Conservation (phyloP, 1,140 invertebrate species). For the Drosophila pallidifrons region DNA sequence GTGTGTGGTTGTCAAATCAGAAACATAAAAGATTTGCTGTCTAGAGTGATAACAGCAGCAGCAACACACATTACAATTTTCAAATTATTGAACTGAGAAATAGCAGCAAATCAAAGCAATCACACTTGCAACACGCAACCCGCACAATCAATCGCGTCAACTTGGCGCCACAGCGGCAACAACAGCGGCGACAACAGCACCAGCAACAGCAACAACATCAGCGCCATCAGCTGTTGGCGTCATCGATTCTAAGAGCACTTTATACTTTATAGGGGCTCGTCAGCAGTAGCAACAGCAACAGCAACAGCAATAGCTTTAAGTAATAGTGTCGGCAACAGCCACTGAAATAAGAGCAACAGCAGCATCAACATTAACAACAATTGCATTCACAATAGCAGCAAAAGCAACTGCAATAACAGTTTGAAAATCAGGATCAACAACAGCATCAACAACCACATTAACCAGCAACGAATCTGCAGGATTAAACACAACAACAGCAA, state of each 20-base stretch:
- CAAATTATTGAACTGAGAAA: constrained; percentile 1
- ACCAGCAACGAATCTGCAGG: too few species aligned
- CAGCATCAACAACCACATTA: too few species aligned
- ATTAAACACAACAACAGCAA: too few species aligned
- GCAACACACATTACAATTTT: neutral
- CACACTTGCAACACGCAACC: constrained; percentile 8
- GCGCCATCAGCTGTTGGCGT: neutral
- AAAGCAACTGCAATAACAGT: too few species aligned
- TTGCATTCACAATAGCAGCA: too few species aligned
- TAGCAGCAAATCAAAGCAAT: neutral
- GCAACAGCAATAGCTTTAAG: constrained; percentile 20
- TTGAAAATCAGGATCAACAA: too few species aligned
- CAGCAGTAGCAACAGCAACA: constrained; percentile 44
- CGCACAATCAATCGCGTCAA: constrained; percentile 32
- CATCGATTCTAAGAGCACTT: neutral
- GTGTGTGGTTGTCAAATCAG: neutral
- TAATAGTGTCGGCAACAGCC: too few species aligned
- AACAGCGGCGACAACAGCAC: neutral
- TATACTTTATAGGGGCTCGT: neutral
- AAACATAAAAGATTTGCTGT: neutral
- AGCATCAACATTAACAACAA: too few species aligned
- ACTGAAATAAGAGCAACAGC: too few species aligned
- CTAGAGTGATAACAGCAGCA: constrained; percentile 23
- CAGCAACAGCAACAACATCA: neutral
- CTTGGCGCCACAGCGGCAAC: constrained; percentile 30